These are phyloP conservation scores for Myiotriccus ornatus DNA, from an alignment of 2,797 vertebrate genomes.

Conservation along the genomic window DNA sequence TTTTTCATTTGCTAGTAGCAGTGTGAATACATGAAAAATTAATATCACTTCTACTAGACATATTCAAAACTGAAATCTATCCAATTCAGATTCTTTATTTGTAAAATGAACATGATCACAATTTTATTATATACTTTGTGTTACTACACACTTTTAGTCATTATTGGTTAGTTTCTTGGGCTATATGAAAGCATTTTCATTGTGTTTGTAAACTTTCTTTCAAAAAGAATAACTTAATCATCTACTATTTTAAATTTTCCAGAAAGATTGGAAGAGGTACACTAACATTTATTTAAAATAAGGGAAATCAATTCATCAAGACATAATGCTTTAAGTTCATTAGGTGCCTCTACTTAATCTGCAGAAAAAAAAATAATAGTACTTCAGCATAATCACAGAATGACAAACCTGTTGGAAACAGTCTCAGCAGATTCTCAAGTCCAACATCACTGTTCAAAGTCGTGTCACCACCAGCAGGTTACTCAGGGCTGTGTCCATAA, in stretches of 20 bases:
- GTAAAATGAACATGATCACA: background rate
- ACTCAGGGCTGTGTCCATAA: background rate
- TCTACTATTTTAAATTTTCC: background rate
- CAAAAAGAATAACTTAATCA: background rate
- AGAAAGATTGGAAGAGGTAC: background rate
- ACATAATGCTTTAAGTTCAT: background rate
- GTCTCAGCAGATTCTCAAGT: background rate
- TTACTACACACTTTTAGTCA: background rate
- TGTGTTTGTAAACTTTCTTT: background rate
- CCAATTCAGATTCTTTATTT: background rate
- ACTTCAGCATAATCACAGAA: background rate
- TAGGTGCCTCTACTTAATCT: background rate
- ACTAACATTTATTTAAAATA: background rate
- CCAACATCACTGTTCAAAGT: background rate
- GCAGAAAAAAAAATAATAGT: background rate
- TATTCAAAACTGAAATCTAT: background rate
- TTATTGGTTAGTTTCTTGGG: background rate
- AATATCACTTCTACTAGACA: background rate
- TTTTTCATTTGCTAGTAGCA: background rate
- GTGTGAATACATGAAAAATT: background rate
- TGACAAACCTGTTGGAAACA: background rate
- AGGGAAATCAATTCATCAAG: background rate
- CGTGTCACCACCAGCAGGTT: background rate
- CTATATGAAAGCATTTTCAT: background rate
- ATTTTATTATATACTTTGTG: too few relatives aligned